Evolutionary conservation across 1,140 invertebrate species (phyloP).

Genomic region (Drosophila persimilis): DNA sequence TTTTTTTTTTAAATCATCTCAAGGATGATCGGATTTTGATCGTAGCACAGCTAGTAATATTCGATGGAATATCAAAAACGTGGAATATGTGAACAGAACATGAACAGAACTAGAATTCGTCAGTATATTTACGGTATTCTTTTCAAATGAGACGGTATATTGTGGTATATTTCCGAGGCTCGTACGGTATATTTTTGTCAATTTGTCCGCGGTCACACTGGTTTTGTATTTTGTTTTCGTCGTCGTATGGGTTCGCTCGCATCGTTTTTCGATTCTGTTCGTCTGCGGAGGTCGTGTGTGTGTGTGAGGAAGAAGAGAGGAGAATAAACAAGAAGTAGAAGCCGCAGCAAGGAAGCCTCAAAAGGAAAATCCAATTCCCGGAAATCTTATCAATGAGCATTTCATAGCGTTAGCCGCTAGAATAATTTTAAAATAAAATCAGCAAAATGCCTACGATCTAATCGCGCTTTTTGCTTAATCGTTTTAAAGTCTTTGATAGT

Average conservation of each 20-base stretch:
- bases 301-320: slow-evolving; percentile 31
- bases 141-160: too few species aligned
- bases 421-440: slow-evolving; percentile 24
- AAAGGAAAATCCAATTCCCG: slow-evolving; percentile 58
- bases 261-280: slow-evolving; percentile 18
- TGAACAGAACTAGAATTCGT: too few species aligned
- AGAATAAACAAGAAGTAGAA: slow-evolving; percentile 13
- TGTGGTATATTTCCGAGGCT: too few species aligned
- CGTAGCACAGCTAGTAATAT: too few species aligned
- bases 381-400: slow-evolving; percentile 75
- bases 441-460: slow-evolving; percentile 49
- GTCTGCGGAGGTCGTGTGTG: slow-evolving; percentile 19
- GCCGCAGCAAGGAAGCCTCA: slow-evolving; percentile 51
- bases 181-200: slow-evolving; percentile 8
- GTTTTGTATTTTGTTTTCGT: slow-evolving; percentile 31
- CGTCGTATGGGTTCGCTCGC: too few species aligned
- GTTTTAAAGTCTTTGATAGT: slow-evolving; percentile 7
- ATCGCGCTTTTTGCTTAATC: background rate
- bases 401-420: background rate
- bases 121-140: too few species aligned
- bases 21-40: too few species aligned
- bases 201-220: too few species aligned
- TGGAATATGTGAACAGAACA: too few species aligned
- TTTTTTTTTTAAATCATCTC: too few species aligned
- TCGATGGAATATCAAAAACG: too few species aligned